Evolutionary conservation across 2,888 invertebrate genomes (phyloP).

Genomic region (Hypena proboscidalis): DNA sequence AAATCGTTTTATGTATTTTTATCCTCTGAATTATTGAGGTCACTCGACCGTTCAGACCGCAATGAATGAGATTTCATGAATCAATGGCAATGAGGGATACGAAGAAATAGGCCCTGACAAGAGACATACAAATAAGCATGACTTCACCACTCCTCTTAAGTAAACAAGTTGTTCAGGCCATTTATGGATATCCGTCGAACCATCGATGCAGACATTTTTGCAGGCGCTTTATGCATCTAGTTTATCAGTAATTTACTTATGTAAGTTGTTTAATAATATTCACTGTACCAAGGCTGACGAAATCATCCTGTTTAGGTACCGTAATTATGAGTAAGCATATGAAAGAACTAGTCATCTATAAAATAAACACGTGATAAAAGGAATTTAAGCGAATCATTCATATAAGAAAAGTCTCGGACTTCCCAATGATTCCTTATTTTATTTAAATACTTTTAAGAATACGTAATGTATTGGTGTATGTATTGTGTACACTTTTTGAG

Average conservation of each 20-base stretch:
- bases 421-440: too few species aligned
- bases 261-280: too few species aligned
- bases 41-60: slow-evolving; percentile 19
- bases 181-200: slow-evolving; percentile 39
- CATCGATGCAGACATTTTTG: slow-evolving; percentile 33
- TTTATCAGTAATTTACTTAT: slow-evolving; percentile 1
- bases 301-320: too few species aligned
- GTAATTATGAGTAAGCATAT: too few species aligned
- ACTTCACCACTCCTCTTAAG: slow-evolving; percentile 39
- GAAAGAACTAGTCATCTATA: too few species aligned
- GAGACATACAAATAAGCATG: slow-evolving; percentile 48
- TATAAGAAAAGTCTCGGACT: too few species aligned
- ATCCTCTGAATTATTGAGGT: slow-evolving; percentile 27
- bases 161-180: slow-evolving; percentile 28
- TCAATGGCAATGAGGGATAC: slow-evolving; percentile 56
- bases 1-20: slow-evolving; percentile 22
- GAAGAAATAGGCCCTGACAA: slow-evolving; percentile 61
- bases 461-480: neutral
- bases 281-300: too few species aligned
- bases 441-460: too few species aligned
- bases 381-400: too few species aligned
- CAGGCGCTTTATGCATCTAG: slow-evolving; percentile 22
- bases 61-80: slow-evolving; percentile 36
- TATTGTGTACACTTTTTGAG: slow-evolving; percentile 5
- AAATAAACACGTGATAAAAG: too few species aligned